These are phyloP conservation scores for Helicoverpa zea DNA, from an alignment of 1,140 invertebrate genomes.

Conservation along the genomic window DNA sequence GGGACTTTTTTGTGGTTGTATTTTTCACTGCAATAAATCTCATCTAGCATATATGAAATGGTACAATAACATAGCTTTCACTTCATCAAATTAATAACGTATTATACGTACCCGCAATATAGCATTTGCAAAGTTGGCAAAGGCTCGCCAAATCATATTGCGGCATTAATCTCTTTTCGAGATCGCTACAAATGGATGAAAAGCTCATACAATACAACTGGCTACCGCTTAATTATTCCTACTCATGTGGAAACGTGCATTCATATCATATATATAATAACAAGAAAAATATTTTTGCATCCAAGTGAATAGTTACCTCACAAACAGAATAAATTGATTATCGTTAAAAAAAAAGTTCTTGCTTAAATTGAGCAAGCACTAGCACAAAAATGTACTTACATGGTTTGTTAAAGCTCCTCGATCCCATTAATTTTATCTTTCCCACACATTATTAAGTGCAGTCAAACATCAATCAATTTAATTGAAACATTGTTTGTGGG, in stretches of 20 bases:
- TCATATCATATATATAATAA: slow-evolving; percentile 20
- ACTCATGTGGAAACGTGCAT: slow-evolving; percentile 49
- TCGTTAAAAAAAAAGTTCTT: slow-evolving; percentile 7
- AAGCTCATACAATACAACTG: slow-evolving; percentile 44
- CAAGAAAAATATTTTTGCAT: slow-evolving; percentile 50
- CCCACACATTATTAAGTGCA: slow-evolving; percentile 49
- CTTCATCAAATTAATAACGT: not conserved
- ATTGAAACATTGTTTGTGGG: slow-evolving; percentile 53
- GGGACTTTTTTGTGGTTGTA: no score
- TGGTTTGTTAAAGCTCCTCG: not conserved
- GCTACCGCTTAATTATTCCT: slow-evolving; percentile 55
- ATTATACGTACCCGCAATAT: not conserved
- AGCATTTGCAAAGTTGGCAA: slow-evolving; percentile 52
- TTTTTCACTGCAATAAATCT: no score
- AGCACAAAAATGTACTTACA: slow-evolving; percentile 21
- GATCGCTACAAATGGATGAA: slow-evolving; percentile 40
- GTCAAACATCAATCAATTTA: slow-evolving; percentile 54
- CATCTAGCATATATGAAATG: no score
- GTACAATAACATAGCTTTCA: no score
- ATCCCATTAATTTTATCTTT: slow-evolving; percentile 40
- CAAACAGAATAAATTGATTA: slow-evolving; percentile 37
- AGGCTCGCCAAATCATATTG: slow-evolving; percentile 59
- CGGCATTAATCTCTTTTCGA: slow-evolving; percentile 62
- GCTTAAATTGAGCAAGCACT: not conserved
- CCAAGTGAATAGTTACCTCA: slow-evolving; percentile 46